Evolutionary conservation across 1,140 invertebrate species (phyloP).

Genomic region (Lutraria rhynchaena): DNA sequence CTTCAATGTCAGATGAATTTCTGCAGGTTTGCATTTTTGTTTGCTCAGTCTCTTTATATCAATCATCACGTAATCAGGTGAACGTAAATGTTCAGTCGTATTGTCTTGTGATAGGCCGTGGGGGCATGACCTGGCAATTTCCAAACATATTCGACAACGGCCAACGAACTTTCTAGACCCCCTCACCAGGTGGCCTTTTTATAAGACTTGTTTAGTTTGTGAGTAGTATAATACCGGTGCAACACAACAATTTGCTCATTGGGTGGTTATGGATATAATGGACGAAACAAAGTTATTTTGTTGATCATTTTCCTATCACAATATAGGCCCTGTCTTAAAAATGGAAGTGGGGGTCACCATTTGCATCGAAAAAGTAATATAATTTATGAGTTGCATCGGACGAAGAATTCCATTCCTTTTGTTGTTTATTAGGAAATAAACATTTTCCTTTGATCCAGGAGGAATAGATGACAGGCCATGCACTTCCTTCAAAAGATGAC

Average conservation of each 20-base stretch:
- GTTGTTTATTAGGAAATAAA: slow-evolving; percentile 55
- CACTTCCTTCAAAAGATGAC: background rate
- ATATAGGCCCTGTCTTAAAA: slow-evolving; percentile 32
- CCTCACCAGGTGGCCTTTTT: slow-evolving; percentile 57
- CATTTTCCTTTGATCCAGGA: slow-evolving; percentile 45
- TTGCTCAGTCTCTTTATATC: slow-evolving; percentile 24
- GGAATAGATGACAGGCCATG: too few species aligned
- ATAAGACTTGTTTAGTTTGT: slow-evolving; percentile 38
- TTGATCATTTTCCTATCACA: slow-evolving; percentile 11
- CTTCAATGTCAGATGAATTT: slow-evolving; percentile 6
- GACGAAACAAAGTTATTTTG: slow-evolving; percentile 8
- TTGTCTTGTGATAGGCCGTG: slow-evolving; percentile 54
- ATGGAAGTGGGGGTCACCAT: slow-evolving; percentile 16
- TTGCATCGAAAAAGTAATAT: background rate
- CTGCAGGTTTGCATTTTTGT: slow-evolving; percentile 29
- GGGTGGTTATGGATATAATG: slow-evolving; percentile 47
- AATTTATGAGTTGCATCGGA: slow-evolving; percentile 40
- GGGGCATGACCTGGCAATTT: slow-evolving; percentile 4
- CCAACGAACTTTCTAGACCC: slow-evolving; percentile 16
- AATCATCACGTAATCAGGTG: slow-evolving; percentile 22
- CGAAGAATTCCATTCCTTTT: slow-evolving; percentile 29
- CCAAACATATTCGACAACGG: slow-evolving; percentile 57
- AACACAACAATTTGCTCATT: slow-evolving; percentile 39
- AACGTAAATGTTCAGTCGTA: slow-evolving; percentile 13
- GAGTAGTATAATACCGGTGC: slow-evolving; percentile 45